Base-by-base conservation (phyloP, 1,140 invertebrate genomes). In the Bombus pyrosoma region DNA sequence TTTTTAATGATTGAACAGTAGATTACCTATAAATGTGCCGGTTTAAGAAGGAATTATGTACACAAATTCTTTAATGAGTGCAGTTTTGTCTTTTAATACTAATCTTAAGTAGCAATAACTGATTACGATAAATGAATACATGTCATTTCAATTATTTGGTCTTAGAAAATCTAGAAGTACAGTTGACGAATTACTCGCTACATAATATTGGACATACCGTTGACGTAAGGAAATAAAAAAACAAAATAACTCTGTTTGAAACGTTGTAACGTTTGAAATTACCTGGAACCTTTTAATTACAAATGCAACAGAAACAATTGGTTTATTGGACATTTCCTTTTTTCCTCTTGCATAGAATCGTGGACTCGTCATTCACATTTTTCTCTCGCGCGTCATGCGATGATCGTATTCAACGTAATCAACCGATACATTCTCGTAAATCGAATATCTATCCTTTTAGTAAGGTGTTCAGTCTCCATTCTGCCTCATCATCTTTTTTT, bases 291-390 rank as follows among this genome's bases (percentile, higher is more conserved):
- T 83, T 59, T 83, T 53, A 83, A 75, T 53, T 41, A 47, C 34
- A 34, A 69, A 69, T 25, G 53, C 10, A 47, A 75, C 41, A 34
- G 9, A 18, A 82, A 47, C 22, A 57, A 75, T 75, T 75, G 74
- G n/a, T 74, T 47, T 47, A 75, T 82, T 82, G 32, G n/a, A 66
- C 57, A 22, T 66, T 83, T 83, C 57, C 69, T 62, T 74, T 28
- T 73, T 74, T 25, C 18, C n/a, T 39, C 6, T 13, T 62, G 13
- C 25, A 75, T 12, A 22, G 34, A 71, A 71, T 41, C 34, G 28
- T 41, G 43, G 37, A 81, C 18, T 83, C 72, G 72, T 83, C 81
- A 83, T 76, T 83, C 81, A 37, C 81, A 83, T 83, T 75, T 83
- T 83, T 83, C 25, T 66, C 28, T 32, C 41, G 28, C 59, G 32